Evolutionary conservation across 2,888 invertebrate species (phyloP).

Genomic region (Hyalella azteca): DNA sequence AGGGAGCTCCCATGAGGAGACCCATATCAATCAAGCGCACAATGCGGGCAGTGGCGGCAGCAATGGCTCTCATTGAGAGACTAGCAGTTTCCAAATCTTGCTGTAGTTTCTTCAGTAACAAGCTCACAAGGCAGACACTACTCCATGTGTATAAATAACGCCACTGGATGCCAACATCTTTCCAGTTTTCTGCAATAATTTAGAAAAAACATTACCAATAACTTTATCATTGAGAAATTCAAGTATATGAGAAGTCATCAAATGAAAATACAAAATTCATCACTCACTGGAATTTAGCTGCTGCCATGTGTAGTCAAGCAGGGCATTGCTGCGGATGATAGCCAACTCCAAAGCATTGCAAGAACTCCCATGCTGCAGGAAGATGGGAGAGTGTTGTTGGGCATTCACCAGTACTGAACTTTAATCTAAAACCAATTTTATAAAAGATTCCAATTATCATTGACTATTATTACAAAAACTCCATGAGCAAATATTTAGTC

Average conservation of each 20-base stretch:
- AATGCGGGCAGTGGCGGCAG: not conserved
- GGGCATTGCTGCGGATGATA: not conserved
- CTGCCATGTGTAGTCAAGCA: slow-evolving; percentile 36
- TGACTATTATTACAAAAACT: not conserved
- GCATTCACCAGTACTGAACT: not conserved
- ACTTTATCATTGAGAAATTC: not conserved
- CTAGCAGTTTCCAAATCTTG: not conserved
- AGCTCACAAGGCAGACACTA: slow-evolving; percentile 40
- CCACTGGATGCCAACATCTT: slow-evolving; percentile 47
- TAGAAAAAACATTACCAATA: not conserved
- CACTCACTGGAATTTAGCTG: slow-evolving; percentile 35
- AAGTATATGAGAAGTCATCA: not conserved
- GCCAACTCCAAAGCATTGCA: not conserved
- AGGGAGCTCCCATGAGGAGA: slow-evolving; percentile 52
- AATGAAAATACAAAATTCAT: not conserved
- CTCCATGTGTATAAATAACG: slow-evolving; percentile 51
- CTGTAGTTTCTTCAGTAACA: slow-evolving; percentile 41
- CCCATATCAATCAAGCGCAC: slow-evolving; percentile 53
- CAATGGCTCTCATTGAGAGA: not conserved
- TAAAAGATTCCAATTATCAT: not conserved
- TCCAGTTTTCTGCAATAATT: slow-evolving; percentile 51
- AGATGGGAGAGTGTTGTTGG: too few species aligned
- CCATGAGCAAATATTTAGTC: not conserved
- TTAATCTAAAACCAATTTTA: not conserved
- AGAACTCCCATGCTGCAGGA: not conserved